A percentile compares a stretch with the other conserved stretches of the same genome.
Evolutionary conservation across 2,113 vertebrate genomes (phyloP).

Genomic region (Sinocyclocheilus anshuiensis): DNA sequence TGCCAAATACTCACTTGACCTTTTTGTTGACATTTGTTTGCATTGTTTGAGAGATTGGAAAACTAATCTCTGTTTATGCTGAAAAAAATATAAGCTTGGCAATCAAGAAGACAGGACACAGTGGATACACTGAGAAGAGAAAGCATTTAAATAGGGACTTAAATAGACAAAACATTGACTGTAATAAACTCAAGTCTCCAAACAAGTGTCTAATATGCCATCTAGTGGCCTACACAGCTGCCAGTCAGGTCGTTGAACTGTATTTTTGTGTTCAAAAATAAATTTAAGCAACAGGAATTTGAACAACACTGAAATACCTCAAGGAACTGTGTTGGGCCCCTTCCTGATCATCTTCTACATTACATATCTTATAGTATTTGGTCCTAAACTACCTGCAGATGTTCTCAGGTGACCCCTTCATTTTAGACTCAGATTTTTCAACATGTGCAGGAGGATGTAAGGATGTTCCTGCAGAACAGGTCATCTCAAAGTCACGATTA

Average conservation of each 20-base stretch:
- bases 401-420: not conserved
- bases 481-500: not conserved
- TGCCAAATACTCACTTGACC: too few species aligned
- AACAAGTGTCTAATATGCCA: slow-evolving; percentile 17
- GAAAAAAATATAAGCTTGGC: too few species aligned
- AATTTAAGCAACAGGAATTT: not conserved
- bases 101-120: too few species aligned
- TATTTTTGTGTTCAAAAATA: not conserved
- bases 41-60: too few species aligned
- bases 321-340: not conserved
- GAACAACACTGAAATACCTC: not conserved
- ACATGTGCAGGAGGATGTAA: not conserved
- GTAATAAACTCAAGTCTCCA: not conserved
- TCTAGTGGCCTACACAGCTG: slow-evolving; percentile 16
- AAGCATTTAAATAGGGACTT: not conserved
- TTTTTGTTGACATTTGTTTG: too few species aligned
- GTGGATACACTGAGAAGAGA: not conserved
- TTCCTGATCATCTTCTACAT: not conserved
- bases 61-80: too few species aligned
- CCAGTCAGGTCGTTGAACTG: not conserved
- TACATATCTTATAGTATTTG: not conserved
- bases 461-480: not conserved
- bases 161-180: not conserved
- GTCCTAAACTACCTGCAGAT: not conserved
- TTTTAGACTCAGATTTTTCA: not conserved